Evolutionary conservation across 2,797 vertebrate genomes (phyloP).

Genomic region (Vultur gryphus): DNA sequence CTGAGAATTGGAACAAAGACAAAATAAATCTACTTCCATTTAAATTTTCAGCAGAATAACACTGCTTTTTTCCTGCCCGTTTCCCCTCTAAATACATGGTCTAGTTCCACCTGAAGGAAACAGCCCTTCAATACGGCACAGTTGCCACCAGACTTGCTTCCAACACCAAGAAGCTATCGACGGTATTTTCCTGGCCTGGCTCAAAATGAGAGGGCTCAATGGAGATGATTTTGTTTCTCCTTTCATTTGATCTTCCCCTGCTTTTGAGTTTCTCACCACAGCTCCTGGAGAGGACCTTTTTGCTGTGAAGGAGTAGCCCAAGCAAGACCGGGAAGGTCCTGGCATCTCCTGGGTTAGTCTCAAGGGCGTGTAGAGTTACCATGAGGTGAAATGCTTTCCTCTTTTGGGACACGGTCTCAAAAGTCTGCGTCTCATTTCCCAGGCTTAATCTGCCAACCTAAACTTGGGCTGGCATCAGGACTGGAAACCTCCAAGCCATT

Average conservation of each 20-base stretch:
- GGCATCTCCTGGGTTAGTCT: background rate
- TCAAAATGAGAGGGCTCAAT: background rate
- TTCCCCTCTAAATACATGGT: background rate
- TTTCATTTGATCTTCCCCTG: background rate
- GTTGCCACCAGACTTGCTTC: background rate
- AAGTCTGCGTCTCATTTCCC: background rate
- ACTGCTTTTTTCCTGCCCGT: background rate
- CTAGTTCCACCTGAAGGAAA: background rate
- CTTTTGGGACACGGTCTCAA: background rate
- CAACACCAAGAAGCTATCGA: background rate
- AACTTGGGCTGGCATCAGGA: background rate
- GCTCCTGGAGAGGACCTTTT: background rate
- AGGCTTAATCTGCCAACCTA: background rate
- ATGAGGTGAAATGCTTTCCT: background rate
- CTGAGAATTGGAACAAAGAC: conserved; percentile 6
- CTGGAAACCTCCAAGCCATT: background rate
- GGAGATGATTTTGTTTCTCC: background rate
- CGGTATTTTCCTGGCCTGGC: background rate
- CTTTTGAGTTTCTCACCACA: background rate
- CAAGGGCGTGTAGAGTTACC: background rate
- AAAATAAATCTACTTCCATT: conserved; percentile 20
- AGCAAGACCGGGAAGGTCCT: background rate
- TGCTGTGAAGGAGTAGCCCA: background rate
- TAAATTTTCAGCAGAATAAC: background rate
- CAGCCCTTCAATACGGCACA: rapidly evolving